Base-by-base conservation (phyloP, 2,888 invertebrate genomes). In the Anthophora plumipes region DNA sequence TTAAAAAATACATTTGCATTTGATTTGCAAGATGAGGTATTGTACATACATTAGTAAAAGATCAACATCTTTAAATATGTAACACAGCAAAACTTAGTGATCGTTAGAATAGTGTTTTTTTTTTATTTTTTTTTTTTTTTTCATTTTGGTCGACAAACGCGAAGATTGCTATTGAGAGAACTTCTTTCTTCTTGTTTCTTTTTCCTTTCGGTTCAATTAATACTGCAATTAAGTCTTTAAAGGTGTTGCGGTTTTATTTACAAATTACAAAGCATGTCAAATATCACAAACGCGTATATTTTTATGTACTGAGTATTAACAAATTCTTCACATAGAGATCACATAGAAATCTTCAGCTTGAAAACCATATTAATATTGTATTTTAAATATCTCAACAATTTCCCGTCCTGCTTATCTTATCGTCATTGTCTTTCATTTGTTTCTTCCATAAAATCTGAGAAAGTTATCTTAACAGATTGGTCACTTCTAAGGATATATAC, bases 1-100 rank as follows among this genome's bases (percentile, higher is more conserved):
- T 52, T 78, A 52, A 74, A 68, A 80, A 80, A 73, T 80, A 80
- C 64, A 77, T 52, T 54, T 59, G 22, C 22, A 37, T 37, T 70
- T 54, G 55, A 70, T 70, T 74, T 66, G 54, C 52, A 64, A 50
- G 20, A 25, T 20, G 22, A 57, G 20, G 14, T 46, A 68, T 60
- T 25, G 48, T 66, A 70, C 64, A 75, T 25, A 70, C 64, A 75
- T 25, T 37, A 43, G 46, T 54, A 55, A 61, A 66, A 37, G 25
- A 46, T 60, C 25, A 48, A 61, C 20, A 3, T 41, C 20, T 57
- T n/a, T 20, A 41, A 52, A 39, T 67, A 55, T 46, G 43, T 41
- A 25, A 64, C 43, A 78, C 46, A 68, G 55, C 20, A 64, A 37
- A 54, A 41, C 7, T 67, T 17, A 25, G 4, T 48, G 48, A 48